These are phyloP conservation scores for Dipus sagitta DNA, from an alignment of 2,797 vertebrate genomes.

Conservation along the genomic window DNA sequence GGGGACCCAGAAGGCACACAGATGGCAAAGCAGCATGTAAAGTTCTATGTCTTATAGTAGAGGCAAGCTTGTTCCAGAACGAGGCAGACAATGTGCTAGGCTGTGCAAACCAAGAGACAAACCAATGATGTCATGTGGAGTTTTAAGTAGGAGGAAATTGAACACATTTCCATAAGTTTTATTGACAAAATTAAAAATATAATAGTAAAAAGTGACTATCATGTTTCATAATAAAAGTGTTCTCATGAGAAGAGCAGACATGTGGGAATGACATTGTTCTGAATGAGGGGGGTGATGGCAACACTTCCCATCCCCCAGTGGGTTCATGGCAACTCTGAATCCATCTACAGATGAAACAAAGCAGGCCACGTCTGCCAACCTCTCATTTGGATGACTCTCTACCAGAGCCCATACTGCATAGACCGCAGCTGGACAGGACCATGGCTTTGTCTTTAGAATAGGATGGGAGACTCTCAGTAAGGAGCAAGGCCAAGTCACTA, in stretches of 20 bases:
- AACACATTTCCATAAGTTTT: neutral
- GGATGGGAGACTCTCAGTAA: neutral
- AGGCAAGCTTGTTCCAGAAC: neutral
- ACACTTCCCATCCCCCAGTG: neutral
- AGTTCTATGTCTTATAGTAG: rapidly evolving
- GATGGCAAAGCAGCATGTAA: neutral
- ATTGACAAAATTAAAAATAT: neutral
- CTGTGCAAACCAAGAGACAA: neutral
- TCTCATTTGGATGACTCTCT: neutral
- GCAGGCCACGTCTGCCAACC: too few species aligned
- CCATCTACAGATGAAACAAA: rapidly evolving
- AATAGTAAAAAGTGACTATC: neutral
- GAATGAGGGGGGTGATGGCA: neutral
- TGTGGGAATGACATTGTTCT: neutral
- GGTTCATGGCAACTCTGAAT: neutral
- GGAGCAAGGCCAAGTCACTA: neutral
- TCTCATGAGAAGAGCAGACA: neutral
- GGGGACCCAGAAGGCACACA: neutral
- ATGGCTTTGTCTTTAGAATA: neutral
- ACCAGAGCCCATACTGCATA: too few species aligned
- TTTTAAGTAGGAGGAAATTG: neutral
- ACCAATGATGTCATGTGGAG: too few species aligned
- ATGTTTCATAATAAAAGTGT: neutral
- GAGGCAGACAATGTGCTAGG: neutral
- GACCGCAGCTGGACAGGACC: neutral